These are phyloP conservation scores for Andrena haemorrhoa DNA, from an alignment of 2,888 invertebrate species.

Conservation along the genomic window DNA sequence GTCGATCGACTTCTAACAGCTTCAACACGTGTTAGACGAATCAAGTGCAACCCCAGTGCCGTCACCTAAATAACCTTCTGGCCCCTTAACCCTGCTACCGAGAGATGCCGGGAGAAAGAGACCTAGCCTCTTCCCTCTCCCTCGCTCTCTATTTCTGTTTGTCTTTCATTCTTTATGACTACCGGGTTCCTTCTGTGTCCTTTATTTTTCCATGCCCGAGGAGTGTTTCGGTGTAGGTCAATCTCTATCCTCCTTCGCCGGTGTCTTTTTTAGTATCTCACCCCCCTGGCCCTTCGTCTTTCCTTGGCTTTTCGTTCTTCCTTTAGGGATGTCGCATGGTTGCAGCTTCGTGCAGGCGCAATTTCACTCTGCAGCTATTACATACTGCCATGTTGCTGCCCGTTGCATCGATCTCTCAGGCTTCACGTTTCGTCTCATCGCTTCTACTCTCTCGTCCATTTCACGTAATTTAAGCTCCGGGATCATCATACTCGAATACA, in stretches of 20 bases:
- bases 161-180: conserved; percentile 35
- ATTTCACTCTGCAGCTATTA: conserved; percentile 20
- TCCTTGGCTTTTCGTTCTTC: background rate
- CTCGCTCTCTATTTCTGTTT: conserved; percentile 15
- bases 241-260: conserved; percentile 25
- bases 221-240: conserved; percentile 27
- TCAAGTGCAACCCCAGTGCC: conserved; percentile 59
- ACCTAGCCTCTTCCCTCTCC: background rate
- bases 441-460: background rate
- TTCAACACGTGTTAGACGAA: conserved; percentile 53
- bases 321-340: too few species aligned
- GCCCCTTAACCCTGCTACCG: conserved; percentile 38
- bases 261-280: conserved; percentile 8
- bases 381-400: conserved; percentile 1
- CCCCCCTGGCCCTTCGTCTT: background rate
- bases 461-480: background rate
- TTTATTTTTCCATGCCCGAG: background rate
- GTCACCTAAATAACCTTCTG: conserved; percentile 42
- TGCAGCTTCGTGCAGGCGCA: conserved; percentile 22
- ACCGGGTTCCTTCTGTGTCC: background rate
- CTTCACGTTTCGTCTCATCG: background rate
- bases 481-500: too few species aligned
- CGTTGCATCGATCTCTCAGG: conserved; percentile 18
- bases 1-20: conserved; percentile 27
- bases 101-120: conserved; percentile 6